phyloP scores from a whole-genome alignment of 2,113 vertebrate species.

The Oreochromis tanganicae region DNA sequence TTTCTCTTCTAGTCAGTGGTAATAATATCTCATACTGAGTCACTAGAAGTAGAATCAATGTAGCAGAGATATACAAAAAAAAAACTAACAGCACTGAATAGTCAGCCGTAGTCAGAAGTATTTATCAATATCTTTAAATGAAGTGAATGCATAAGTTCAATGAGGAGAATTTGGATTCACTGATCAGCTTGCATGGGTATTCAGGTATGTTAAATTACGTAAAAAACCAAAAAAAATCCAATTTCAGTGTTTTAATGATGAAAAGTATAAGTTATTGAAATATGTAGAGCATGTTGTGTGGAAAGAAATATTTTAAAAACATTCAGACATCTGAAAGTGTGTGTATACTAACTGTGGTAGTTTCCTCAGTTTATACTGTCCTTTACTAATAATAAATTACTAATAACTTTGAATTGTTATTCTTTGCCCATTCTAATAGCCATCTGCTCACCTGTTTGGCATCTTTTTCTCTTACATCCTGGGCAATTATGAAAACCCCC shows the following conservation, averaged over 20 bases:
- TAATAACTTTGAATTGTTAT: not conserved
- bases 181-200: fast-evolving
- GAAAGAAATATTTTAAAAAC: not conserved
- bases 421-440: not conserved
- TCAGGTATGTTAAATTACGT: not conserved
- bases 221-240: not conserved
- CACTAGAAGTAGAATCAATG: not conserved
- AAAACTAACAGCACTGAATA: not conserved
- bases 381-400: not conserved
- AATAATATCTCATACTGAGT: not conserved
- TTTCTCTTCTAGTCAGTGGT: not conserved
- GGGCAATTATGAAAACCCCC: not conserved
- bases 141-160: not conserved
- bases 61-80: not conserved
- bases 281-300: not conserved
- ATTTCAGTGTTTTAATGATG: not conserved
- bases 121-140: not conserved
- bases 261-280: not conserved
- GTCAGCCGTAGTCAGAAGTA: not conserved
- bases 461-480: slow-evolving; percentile 37
- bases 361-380: not conserved
- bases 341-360: not conserved
- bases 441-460: slow-evolving; percentile 38
- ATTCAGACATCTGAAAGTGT: not conserved
- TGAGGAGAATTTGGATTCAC: not conserved